Evolutionary conservation across 1,140 invertebrate genomes (phyloP), one percentile per base, ranked within the genome.

Genomic region (Belonocnema kinseyi): DNA sequence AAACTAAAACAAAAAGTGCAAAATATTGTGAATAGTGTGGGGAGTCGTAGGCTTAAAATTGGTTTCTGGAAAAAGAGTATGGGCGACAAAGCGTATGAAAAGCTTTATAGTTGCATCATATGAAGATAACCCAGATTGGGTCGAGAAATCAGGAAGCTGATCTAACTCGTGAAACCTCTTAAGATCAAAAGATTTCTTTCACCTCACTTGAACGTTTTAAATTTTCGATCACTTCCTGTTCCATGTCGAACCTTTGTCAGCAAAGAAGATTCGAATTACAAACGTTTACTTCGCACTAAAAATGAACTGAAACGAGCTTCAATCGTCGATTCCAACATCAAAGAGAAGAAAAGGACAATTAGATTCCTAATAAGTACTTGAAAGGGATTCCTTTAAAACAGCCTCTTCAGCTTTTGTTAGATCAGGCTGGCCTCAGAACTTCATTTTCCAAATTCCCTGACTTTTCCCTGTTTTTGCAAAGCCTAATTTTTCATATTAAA

Each of bases 221-320:
- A 33, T 3, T 33, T 66, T 66, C 40, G 12, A 33, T 66, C 26
- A 13, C 58, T 66, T 33, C 40, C 14, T 33, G 58, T 66, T 40
- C 26, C 58, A 16, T 66, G 21, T 66, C 21, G 21, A 66, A 66
- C 16, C 11, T 16, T 66, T 66, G 58, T 66, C 58, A 61, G 56
- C 7, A 66, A 26, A 14, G 16, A 13, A 66, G 58, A 66, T 26
- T 33, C 40, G 58, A 66, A 66, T 66, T 66, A 66, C 58, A 66
- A 66, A 33, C 58, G 58, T 66, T 66, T 66, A 66, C n/a, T 66
- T 66, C 26, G 26, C 21, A 66, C 26, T 66, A 26, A 66, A 66
- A 66, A 26, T 40, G 6, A 21, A 10, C 4, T 40, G 26, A 66
- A 66, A 66, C 26, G 58, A 66, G 16, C 58, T 61, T 61, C 56